Evolutionary conservation across 2,797 vertebrate species (phyloP).

Genomic region (Hirundo rustica): DNA sequence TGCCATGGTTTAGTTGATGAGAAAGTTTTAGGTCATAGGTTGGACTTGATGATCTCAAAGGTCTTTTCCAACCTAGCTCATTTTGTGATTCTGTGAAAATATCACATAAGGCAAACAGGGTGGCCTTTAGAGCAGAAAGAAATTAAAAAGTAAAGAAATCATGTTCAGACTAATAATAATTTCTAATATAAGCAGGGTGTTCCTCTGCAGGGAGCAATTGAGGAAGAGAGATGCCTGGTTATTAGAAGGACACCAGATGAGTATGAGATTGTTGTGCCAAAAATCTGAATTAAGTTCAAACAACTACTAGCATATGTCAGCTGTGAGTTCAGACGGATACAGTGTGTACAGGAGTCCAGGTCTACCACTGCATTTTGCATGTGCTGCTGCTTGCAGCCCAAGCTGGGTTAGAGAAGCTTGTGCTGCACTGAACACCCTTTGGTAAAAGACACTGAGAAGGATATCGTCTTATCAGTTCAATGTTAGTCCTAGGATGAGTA

Average conservation of each 20-base stretch:
- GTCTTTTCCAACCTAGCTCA: neutral
- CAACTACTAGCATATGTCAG: neutral
- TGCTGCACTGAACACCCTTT: neutral
- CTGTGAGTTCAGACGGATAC: neutral
- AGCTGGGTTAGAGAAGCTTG: neutral
- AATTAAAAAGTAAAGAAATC: neutral
- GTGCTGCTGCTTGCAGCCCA: neutral
- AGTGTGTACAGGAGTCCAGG: neutral
- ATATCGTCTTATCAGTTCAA: neutral
- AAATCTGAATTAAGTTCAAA: neutral
- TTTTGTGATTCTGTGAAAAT: neutral
- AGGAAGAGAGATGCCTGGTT: neutral
- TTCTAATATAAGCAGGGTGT: neutral
- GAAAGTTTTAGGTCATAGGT: too few relatives aligned
- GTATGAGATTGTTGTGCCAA: neutral
- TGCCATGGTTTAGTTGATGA: neutral
- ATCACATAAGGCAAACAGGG: neutral
- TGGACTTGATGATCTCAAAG: neutral
- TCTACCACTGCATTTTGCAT: rapidly evolving
- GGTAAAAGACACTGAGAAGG: neutral
- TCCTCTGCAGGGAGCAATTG: neutral
- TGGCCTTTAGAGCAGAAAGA: neutral
- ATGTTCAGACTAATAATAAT: neutral
- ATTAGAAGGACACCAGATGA: neutral
- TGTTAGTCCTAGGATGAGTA: neutral